These are phyloP conservation scores for Ephestia elutella DNA, from an alignment of 1,140 invertebrate genomes.

Conservation along the genomic window DNA sequence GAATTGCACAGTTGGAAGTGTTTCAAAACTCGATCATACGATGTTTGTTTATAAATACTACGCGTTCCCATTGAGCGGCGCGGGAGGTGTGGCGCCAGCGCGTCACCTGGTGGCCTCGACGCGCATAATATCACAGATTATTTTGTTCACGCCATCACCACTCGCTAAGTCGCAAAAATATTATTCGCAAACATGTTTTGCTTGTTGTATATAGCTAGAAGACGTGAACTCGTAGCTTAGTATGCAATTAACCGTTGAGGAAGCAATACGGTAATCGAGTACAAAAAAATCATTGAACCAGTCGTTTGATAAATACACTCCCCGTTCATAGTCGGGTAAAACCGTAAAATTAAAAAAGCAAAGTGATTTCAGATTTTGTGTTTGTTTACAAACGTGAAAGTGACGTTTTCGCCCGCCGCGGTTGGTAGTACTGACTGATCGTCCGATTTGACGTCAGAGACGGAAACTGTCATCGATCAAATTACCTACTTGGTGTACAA, in stretches of 20 bases:
- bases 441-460: conserved; percentile 54
- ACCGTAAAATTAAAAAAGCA: no score
- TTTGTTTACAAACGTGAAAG: not conserved
- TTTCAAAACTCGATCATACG: conserved; percentile 54
- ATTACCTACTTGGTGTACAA: not conserved
- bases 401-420: not conserved
- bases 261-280: not conserved
- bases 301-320: no score
- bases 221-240: not conserved
- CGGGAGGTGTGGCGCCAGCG: conserved; percentile 44
- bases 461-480: conserved; percentile 46
- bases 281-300: no score
- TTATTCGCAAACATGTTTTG: conserved; percentile 56
- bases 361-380: no score
- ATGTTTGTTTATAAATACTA: conserved; percentile 55
- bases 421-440: conserved; percentile 34
- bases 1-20: conserved; percentile 34
- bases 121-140: not conserved
- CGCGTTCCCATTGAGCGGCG: conserved; percentile 40
- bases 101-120: not conserved
- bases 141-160: not conserved
- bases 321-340: no score
- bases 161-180: not conserved
- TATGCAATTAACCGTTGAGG: not conserved
- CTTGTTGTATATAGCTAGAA: conserved; percentile 41